Base-by-base conservation (phyloP, 2,113 vertebrate genomes). In the Silurus meridionalis region DNA sequence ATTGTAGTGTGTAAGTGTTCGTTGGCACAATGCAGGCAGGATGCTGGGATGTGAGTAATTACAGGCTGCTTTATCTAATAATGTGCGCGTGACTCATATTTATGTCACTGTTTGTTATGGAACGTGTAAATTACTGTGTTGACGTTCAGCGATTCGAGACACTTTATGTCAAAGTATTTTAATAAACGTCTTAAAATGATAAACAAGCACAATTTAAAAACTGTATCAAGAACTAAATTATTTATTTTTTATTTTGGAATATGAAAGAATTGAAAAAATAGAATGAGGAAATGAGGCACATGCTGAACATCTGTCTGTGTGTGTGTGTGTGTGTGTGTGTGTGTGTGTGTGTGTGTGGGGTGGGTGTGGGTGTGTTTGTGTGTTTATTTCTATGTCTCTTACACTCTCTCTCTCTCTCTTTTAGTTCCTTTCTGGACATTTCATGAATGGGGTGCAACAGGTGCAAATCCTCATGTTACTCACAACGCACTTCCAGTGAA, bases 401-500 rank as follows among this genome's bases (percentile, higher is more conserved):
- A 17, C 13, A 25, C 53, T 79, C 8, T 78, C 58, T 74, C 25
- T 85, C 2, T 60, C 50, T 10, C 60, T 48, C 14, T 55, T 8
- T 79, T 4, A 14, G n/a, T 81, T 72, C 46, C 55, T 60, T 71
- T 25, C 6, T 58, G 78, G n/a, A 58, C 37, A 61, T 72, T 86
- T 86, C 57, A 72, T 86, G 78, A 86, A 81, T 81, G 66, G 60
- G 9, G n/a, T 57, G 23, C 64, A 80, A 80, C 84, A 86, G 77
- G 77, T 86, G 78, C 66, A 72, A 61, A 82, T 52, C 28, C 78
- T 86, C 23, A 55, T 83, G 17, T 83, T 55, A 83, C 64, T 77
- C 71, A 84, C 11, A 63, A 50, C 58, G 61, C 67, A 72, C 66
- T 86, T 86, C 85, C 53, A 81, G 19, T 72, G 67, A 86, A 71